phyloP scores from a whole-genome alignment of 2,888 invertebrate species.

The Pandemis heparana region DNA sequence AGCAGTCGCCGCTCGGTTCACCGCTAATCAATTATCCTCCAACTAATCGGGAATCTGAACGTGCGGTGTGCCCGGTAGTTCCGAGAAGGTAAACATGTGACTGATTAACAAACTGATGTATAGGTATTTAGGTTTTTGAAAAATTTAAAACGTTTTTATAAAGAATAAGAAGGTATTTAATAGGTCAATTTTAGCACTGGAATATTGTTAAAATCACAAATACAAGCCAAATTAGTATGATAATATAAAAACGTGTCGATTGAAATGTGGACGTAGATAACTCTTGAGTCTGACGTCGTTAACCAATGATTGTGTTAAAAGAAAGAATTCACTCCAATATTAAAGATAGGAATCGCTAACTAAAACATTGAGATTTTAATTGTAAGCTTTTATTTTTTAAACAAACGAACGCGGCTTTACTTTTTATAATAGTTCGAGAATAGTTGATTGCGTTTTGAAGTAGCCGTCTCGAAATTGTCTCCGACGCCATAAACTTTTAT shows the following conservation, averaged over 20 bases:
- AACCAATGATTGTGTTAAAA: not conserved
- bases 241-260: no score
- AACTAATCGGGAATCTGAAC: slow-evolving; percentile 26
- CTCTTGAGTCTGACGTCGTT: not conserved
- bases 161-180: not conserved
- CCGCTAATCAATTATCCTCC: slow-evolving; percentile 35
- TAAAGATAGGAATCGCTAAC: no score
- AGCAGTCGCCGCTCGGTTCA: slow-evolving; percentile 10
- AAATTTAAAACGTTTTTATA: not conserved
- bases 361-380: no score
- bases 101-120: not conserved
- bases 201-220: no score
- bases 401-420: not conserved
- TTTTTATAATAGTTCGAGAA: not conserved
- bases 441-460: not conserved
- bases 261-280: not conserved
- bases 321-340: no score
- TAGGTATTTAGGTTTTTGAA: not conserved
- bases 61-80: slow-evolving; percentile 22
- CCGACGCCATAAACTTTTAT: not conserved
- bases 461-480: not conserved
- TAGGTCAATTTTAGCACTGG: no score
- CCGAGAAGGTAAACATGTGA: slow-evolving; percentile 1
- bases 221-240: no score
- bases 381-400: not conserved